A percentile compares a stretch with the other conserved stretches of the same genome.
These are phyloP conservation scores for Oreocharis arfaki DNA, from an alignment of 2,113 vertebrate species.

Conservation along the genomic window DNA sequence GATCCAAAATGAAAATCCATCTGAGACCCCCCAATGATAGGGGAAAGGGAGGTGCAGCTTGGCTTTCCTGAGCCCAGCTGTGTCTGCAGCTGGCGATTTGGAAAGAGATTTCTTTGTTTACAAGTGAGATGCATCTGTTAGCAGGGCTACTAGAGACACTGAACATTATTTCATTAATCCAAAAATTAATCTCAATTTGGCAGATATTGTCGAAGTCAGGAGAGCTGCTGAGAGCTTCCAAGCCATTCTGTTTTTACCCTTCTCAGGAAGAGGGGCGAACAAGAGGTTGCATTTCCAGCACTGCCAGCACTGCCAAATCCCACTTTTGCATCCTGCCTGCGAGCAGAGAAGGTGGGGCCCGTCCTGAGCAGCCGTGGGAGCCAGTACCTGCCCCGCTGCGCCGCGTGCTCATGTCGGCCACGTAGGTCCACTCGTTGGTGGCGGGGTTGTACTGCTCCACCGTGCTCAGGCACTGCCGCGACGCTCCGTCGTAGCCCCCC, in stretches of 20 bases:
- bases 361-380: accelerated
- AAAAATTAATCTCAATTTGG: background rate
- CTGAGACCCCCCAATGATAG: background rate
- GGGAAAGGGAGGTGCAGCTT: background rate
- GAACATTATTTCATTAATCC: background rate
- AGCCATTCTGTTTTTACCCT: background rate
- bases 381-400: constrained; percentile 91
- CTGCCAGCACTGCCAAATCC: background rate
- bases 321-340: accelerated
- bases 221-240: background rate
- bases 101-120: background rate
- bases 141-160: background rate
- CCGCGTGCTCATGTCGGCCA: constrained; percentile 94
- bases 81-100: background rate
- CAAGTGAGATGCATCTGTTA: background rate
- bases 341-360: background rate
- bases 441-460: constrained; percentile 92
- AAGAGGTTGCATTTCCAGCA: background rate
- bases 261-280: accelerated
- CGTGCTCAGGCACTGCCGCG: constrained; percentile 94
- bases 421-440: constrained; percentile 88
- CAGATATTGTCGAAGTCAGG: background rate
- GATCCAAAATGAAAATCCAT: background rate
- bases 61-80: background rate
- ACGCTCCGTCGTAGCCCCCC: constrained; percentile 92